phyloP scores from a whole-genome alignment of 2,797 vertebrate species.

The Micropoecilia bifurca region DNA sequence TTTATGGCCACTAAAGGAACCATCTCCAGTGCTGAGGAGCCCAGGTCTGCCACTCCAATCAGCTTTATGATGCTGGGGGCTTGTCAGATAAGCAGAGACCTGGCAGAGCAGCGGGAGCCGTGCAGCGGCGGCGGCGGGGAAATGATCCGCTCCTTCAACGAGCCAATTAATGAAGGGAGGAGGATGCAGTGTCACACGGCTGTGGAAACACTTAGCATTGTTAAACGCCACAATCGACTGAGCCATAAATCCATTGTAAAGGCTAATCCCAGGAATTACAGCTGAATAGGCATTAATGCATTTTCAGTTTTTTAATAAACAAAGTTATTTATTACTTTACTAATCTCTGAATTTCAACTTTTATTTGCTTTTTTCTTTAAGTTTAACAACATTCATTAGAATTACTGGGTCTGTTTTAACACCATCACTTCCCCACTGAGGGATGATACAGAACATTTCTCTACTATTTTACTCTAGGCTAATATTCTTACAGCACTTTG shows the following conservation, averaged over 20 bases:
- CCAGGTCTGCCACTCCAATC: slow-evolving; percentile 69
- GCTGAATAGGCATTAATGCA: slow-evolving; percentile 18
- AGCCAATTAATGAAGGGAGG: slow-evolving; percentile 45
- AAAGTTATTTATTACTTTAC: not conserved
- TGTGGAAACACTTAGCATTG: slow-evolving; percentile 25
- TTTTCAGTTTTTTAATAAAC: not conserved
- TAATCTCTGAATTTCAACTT: not conserved
- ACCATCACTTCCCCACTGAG: not conserved
- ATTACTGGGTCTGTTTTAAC: not conserved
- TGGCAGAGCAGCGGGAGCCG: slow-evolving; percentile 21
- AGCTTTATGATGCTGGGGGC: slow-evolving; percentile 59
- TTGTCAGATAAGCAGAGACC: slow-evolving; percentile 63
- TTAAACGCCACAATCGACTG: slow-evolving; percentile 23
- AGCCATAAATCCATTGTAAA: slow-evolving; percentile 28
- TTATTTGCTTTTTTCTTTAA: not conserved
- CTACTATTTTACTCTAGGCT: not conserved
- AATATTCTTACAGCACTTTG: not conserved
- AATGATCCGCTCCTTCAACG: slow-evolving; percentile 51
- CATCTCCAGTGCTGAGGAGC: slow-evolving; percentile 56
- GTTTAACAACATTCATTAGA: not conserved
- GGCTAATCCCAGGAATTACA: slow-evolving; percentile 28
- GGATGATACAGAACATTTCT: not conserved
- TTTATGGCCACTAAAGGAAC: slow-evolving; percentile 63
- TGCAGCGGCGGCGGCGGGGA: not conserved
- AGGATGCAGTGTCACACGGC: slow-evolving; percentile 38